Base-by-base conservation (phyloP, 92 coral and sea anemone genomes). In the Parazoanthus swiftii region DNA sequence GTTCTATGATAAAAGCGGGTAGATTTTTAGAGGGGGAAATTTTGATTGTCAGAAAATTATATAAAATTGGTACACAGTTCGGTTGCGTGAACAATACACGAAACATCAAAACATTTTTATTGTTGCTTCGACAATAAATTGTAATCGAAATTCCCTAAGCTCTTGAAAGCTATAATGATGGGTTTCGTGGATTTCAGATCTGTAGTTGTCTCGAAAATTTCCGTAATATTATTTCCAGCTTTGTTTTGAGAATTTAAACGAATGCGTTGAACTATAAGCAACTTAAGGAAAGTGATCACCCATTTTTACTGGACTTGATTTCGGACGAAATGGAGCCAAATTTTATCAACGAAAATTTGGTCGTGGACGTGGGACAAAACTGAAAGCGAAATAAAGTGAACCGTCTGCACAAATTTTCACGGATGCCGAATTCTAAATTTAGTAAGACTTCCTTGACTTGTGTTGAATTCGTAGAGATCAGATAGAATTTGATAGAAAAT, bases 11-110 rank as follows among this genome's bases (percentile, higher is more conserved):
- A 76, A 76, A 63, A 63, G 36, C 86, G 84, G 81, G 71, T 1
- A 56, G 74, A 75, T 54, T 80, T 80, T 81, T 87, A 71, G 18
- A 65, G 88, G 66, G 21, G 66, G 21, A 50, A 50, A 46, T 73
- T 80, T 86, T 76, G 88, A 81, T 39, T 81, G 26, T 63, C 25
- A 75, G 81, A 58, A 63, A 81, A 21, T 6, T 42, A n/a, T 43
- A 54, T 13, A 54, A 54, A 54, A 54, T 54, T 63, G 25, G 26
- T 63, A 63, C 70, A 63, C 15, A 1, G n/a, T 5, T 20, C 70
- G 8, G 6, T 33, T 5, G 42, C 13, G 43, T 73, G 77, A 73
- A 73, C 42, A 73, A 73, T 73, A 29, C 77, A 73, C 42, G 77
- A 73, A 33, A 73, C 77, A 73, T 73, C 77, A 73, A 36, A 73